phyloP scores from a whole-genome alignment of 2,113 vertebrate genomes.

The Heptranchias perlo region DNA sequence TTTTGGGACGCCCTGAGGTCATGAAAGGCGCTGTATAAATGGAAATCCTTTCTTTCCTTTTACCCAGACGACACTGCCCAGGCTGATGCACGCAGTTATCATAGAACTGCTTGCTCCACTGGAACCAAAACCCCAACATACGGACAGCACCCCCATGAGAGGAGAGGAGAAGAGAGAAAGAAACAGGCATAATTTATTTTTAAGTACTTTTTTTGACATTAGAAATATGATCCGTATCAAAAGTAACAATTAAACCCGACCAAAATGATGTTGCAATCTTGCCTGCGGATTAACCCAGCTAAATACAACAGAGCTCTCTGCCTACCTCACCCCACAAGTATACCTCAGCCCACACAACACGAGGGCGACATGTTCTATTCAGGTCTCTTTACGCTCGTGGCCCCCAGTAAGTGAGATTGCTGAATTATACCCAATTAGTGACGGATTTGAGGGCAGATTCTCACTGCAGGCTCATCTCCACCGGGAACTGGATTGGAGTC shows the following conservation, averaged over 20 bases:
- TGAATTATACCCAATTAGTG: constrained; percentile 24
- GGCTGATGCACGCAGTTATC: too few species aligned
- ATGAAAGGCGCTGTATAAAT: too few species aligned
- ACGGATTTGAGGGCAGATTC: not conserved
- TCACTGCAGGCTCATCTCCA: not conserved
- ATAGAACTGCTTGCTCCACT: too few species aligned
- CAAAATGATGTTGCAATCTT: not conserved
- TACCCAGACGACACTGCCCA: too few species aligned
- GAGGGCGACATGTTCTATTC: not conserved
- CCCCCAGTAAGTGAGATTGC: not conserved
- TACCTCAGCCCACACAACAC: not conserved
- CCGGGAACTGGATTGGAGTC: not conserved
- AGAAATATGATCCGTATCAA: not conserved
- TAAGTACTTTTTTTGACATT: too few species aligned
- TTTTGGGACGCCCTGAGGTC: not conserved
- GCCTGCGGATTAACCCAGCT: not conserved
- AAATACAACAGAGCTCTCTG: not conserved
- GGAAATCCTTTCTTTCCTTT: too few species aligned
- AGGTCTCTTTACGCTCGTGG: not conserved
- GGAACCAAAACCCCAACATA: too few species aligned
- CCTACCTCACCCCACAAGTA: not conserved
- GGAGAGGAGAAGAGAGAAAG: not conserved
- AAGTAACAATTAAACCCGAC: not conserved
- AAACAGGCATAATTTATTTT: not conserved
- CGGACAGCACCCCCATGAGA: not conserved